phyloP scores from a whole-genome alignment of 2,113 vertebrate species.

The Podocnemis expansa region DNA sequence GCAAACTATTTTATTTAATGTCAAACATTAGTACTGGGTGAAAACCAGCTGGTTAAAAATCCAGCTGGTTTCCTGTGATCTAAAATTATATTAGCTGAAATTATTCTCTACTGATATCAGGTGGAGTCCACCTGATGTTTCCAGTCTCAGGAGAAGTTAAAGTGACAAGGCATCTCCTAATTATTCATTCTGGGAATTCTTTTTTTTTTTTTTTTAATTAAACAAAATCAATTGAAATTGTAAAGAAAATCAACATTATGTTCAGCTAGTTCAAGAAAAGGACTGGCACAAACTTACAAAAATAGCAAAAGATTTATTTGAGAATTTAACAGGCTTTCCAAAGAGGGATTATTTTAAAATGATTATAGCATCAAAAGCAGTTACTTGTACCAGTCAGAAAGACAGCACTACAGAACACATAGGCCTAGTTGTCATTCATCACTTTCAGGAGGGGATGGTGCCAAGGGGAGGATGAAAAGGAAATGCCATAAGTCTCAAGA shows the following conservation, averaged over 20 bases:
- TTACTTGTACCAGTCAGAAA: conserved; percentile 48
- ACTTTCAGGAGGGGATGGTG: neutral
- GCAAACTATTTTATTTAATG: neutral
- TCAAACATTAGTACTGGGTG: conserved; percentile 5
- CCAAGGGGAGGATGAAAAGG: neutral
- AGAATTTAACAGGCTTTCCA: conserved; percentile 53
- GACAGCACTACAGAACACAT: conserved; percentile 46
- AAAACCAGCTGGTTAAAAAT: neutral
- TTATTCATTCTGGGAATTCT: conserved; percentile 17
- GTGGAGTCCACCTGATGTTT: conserved; percentile 51
- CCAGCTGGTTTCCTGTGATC: neutral
- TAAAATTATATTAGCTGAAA: neutral
- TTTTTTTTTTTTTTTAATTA: conserved; percentile 1
- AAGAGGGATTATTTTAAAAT: conserved; percentile 66
- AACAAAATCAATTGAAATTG: neutral
- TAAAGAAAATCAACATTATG: conserved; percentile 12
- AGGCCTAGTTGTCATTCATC: conserved; percentile 22
- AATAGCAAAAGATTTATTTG: conserved; percentile 54
- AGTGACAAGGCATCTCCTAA: neutral
- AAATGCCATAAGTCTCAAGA: conserved; percentile 11
- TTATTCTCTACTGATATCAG: conserved; percentile 35
- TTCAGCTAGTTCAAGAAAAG: neutral
- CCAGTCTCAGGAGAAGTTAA: rapidly evolving
- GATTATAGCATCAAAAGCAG: conserved; percentile 56
- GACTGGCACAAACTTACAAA: conserved; percentile 50